Evolutionary conservation across 2,113 vertebrate genomes (phyloP), one percentile per base, ranked within the genome.

Genomic region (Cercopithecus mona): DNA sequence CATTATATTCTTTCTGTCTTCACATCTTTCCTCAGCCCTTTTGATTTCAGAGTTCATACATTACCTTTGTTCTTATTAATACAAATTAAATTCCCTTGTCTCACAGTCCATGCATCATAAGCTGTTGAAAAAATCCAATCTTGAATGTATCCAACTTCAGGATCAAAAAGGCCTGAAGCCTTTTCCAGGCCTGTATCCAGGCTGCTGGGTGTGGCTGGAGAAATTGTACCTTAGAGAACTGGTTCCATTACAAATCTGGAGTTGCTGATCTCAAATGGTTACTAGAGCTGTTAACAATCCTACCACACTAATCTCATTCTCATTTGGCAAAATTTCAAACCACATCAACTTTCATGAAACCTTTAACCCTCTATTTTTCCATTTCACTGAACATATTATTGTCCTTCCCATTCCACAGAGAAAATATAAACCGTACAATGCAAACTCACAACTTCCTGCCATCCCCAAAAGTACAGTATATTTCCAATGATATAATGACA

Each of bases 351-450:
- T 52, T 93, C 32, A 87, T 32, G 45, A 76, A 80, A 72, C 5
- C 38, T 90, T 94, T 68, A 94, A 88, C 10, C 32, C 8, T 75
- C 38, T 18, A 48, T 13, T 75, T 94, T 94, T 89, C 89, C 38
- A 95, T 84, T 97, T 96, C 75, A 97, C 57, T 93, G 27, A 88
- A 59, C 59, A 64, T 8, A 43, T 38, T 35, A 68, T 10, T 88
- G 32, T 72, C 30, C 7, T 52, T 90, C 3, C 14, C 55, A 59
- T 73, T 85, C 86, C 55, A 92, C 12, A 59, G 17, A 90, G 22
- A 96, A 95, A 82, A 79, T 57, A 38, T 48, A 80, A 90, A 52
- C 73, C 38, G 59, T 30, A 32, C 84, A 70, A 61, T 70, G 5
- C 16, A 88, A 88, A 82, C 5, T 79, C 17, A 78, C 40, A 92